Evolutionary conservation across 2,888 invertebrate genomes (phyloP).

Genomic region (Mythimna lalbum): DNA sequence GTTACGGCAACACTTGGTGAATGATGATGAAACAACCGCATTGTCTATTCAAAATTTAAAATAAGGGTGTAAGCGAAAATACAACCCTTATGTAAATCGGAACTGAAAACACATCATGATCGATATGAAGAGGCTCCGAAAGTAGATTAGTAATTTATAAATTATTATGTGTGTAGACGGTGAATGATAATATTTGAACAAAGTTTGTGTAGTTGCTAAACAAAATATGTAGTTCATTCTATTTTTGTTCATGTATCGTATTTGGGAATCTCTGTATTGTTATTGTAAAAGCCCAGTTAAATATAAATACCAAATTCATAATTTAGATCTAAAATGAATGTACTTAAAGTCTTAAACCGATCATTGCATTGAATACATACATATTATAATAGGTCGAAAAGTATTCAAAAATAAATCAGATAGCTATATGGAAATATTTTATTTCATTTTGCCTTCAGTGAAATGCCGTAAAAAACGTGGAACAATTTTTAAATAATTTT

Average conservation of each 20-base stretch:
- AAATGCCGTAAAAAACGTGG: no score
- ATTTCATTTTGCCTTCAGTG: no score
- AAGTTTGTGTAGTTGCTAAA: background rate
- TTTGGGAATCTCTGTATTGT: slow-evolving; percentile 3
- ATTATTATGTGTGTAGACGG: slow-evolving; percentile 9
- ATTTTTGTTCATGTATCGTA: background rate
- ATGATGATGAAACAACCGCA: background rate
- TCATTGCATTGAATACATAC: background rate
- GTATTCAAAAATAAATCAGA: no score
- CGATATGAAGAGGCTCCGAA: slow-evolving; percentile 5
- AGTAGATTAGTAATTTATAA: slow-evolving; percentile 10
- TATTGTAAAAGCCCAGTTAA: background rate
- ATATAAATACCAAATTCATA: background rate
- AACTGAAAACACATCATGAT: slow-evolving; percentile 5
- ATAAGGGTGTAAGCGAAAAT: background rate
- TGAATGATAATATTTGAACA: slow-evolving; percentile 23
- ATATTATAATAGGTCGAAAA: no score
- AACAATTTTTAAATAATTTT: no score
- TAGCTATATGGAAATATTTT: no score
- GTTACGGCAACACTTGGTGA: background rate
- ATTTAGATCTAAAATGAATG: no score
- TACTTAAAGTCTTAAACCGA: no score
- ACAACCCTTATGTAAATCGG: background rate
- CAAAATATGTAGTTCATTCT: slow-evolving; percentile 6
- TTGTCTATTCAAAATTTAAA: background rate